phyloP scores from a whole-genome alignment of 2,797 vertebrate species.

The Chrosomus eos region DNA sequence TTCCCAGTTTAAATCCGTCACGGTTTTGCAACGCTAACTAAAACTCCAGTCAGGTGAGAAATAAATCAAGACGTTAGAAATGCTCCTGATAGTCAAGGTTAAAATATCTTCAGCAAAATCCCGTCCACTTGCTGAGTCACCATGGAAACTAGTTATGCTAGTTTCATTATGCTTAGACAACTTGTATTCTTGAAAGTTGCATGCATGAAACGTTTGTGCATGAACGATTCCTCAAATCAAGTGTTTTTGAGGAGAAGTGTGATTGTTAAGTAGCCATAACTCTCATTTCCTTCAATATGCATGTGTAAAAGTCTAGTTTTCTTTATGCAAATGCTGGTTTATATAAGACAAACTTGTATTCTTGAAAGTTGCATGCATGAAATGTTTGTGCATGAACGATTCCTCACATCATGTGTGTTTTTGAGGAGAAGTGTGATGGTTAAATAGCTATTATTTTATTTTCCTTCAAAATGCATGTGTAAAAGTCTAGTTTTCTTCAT shows the following conservation, averaged over 20 bases:
- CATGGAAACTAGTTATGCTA: conserved; percentile 18
- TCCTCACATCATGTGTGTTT: no score
- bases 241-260: background rate
- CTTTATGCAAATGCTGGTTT: background rate
- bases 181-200: background rate
- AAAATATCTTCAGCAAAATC: background rate
- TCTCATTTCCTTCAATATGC: background rate
- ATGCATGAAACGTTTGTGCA: background rate
- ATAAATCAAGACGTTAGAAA: background rate
- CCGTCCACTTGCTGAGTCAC: conserved; percentile 12
- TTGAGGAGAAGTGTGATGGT: no score
- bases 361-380: no score
- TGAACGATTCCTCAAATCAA: background rate
- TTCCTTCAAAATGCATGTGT: no score
- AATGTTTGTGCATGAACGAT: no score
- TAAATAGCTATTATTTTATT: no score
- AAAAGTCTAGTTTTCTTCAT: no score
- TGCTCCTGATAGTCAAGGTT: conserved; percentile 9
- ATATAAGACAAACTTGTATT: no score
- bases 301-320: background rate
- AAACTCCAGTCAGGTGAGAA: background rate
- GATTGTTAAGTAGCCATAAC: background rate
- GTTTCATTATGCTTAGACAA: no score
- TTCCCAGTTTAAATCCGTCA: conserved; percentile 20
- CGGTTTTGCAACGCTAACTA: background rate